Conservation (phyloP, 2,888 invertebrate genomes). For the Listrodromus nycthemerus region DNA sequence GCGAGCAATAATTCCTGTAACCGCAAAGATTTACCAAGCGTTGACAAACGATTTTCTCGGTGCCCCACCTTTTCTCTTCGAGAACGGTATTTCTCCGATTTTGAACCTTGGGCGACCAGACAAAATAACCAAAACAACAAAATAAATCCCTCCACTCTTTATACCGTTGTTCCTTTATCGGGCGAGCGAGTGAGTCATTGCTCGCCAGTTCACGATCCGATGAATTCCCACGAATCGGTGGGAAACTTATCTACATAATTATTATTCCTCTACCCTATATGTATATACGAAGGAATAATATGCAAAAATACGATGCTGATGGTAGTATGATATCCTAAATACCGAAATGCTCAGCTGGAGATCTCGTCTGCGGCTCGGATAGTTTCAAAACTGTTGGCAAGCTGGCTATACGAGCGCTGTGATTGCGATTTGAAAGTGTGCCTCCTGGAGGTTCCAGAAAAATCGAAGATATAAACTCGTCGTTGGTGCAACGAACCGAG, state of each 20-base stretch:
- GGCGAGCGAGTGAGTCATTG: conserved; percentile 13
- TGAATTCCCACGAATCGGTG: conserved; percentile 37
- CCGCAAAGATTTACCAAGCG: conserved; percentile 8
- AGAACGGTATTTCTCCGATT: not conserved
- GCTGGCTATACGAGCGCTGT: conserved; percentile 6
- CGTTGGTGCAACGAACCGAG: conserved; percentile 31
- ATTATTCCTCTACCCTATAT: conserved; percentile 11
- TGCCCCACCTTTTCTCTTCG: not conserved
- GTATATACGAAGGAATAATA: not conserved
- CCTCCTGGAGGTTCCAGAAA: conserved; percentile 11
- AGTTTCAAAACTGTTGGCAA: conserved; percentile 29
- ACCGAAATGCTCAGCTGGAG: conserved; percentile 30
- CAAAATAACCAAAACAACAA: conserved; percentile 3
- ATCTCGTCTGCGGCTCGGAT: not conserved
- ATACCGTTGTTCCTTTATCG: not conserved
- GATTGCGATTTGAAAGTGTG: conserved; percentile 55
- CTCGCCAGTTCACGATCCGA: not conserved
- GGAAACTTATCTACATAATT: conserved; percentile 40
- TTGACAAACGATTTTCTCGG: conserved; percentile 6
- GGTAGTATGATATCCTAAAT: conserved; percentile 7
- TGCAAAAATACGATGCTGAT: not conserved
- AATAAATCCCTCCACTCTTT: not conserved
- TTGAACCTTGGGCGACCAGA: not conserved
- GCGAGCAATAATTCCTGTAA: not conserved
- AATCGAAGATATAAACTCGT: conserved; percentile 8